Base-by-base conservation (phyloP, 2,888 invertebrate species). In the Calliopum simillimum region DNA sequence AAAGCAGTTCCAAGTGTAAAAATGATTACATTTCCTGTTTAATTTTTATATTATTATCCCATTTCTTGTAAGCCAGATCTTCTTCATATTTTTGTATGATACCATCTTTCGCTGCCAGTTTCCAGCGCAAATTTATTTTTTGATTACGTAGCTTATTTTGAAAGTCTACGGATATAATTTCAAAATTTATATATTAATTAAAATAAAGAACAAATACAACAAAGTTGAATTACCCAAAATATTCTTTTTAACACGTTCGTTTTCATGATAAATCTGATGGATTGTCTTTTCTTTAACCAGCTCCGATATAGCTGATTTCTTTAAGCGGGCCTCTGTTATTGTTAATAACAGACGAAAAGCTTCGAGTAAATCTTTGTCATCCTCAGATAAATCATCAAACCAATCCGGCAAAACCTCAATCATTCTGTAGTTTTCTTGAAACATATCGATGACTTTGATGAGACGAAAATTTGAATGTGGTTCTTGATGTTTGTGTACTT, bases 11-110 rank as follows among this genome's bases (percentile, higher is more conserved):
- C 16, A n/a, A 49, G 49, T 19, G 16, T 49, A 49, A 49, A 49
- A 2, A 13, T 49, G 41, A 21, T 33, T 74, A 81, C 81, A 80
- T 77, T 77, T 80, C 79, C 44, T 77, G 75, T 71, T 79, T 78
- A 6, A 80, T 77, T 41, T 76, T 76, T 5, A 80, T 73, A 62
- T 77, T 79, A 67, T 80, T 81, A 13, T 80, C 78, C 77, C 79
- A 80, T 71, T 78, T 80, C 6, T 76, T 78, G 14, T 73, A 65
- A 2, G 80, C 76, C 62, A 81, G 72, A 69, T 78, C 78, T 21
- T 78, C 77, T 69, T 79, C 78, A 70, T 78, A 79, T 69, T 80
- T 80, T 55, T 78, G 75, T 16, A 80, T 79, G 2, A 80, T 70
- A 12, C 75, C 72, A 46, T 77, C 77, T 56, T 81, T 79, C 1